Percentiles rank a stretch among this genome's conserved stretches.
Conservation (phyloP, 2,797 vertebrate species). For the Parambassis ranga region DNA sequence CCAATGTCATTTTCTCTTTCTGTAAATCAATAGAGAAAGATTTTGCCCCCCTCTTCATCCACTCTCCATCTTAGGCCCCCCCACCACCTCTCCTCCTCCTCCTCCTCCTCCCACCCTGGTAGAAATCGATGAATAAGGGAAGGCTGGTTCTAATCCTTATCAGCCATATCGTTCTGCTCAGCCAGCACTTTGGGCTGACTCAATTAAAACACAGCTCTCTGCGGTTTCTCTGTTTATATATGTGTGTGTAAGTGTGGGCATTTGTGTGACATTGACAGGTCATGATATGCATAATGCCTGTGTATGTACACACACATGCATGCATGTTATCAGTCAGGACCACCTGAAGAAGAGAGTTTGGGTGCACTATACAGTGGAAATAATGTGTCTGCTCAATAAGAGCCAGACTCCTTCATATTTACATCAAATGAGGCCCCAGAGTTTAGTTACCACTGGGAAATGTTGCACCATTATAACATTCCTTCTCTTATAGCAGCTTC, state of each 20-base stretch:
- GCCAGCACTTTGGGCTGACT: constrained; percentile 67
- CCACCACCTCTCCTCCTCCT: no score
- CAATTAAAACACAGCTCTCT: constrained; percentile 62
- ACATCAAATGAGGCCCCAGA: no score
- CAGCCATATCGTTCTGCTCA: constrained; percentile 67
- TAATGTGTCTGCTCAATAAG: no score
- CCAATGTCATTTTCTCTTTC: constrained; percentile 38
- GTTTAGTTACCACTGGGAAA: no score
- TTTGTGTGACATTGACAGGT: constrained; percentile 1
- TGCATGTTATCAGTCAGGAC: background rate
- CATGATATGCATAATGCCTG: constrained; percentile 13
- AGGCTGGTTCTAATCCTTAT: constrained; percentile 65
- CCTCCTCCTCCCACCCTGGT: constrained; percentile 20
- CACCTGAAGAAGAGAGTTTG: background rate
- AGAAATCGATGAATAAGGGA: constrained; percentile 63
- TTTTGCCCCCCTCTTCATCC: constrained; percentile 23
- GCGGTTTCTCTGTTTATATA: constrained; percentile 26
- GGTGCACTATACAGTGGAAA: background rate
- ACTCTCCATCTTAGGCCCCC: background rate
- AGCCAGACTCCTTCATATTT: no score
- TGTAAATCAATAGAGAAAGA: constrained; percentile 42
- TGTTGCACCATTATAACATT: no score
- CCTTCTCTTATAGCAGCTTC: no score
- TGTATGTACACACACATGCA: background rate
- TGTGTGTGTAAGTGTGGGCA: constrained; percentile 18